Base-by-base conservation (phyloP, 2,888 invertebrate species). In the Pyrochroa serraticornis region DNA sequence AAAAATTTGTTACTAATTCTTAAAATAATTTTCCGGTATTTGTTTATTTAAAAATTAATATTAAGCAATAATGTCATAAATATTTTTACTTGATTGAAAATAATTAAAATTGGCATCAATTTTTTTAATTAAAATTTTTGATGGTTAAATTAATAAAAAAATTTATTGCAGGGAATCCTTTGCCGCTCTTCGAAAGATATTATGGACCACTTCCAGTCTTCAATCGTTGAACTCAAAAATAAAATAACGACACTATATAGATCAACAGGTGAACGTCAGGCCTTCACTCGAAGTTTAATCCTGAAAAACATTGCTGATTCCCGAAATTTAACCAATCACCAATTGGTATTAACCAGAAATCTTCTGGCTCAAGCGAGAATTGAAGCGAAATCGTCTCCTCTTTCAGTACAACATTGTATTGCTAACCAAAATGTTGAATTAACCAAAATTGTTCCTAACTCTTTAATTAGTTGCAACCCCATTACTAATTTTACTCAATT, bases 101-200 rank as follows among this genome's bases (percentile, higher is more conserved):
- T n/a, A n/a, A n/a, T n/a, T n/a, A n/a, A n/a, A n/a, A n/a, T n/a
- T n/a, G n/a, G n/a, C n/a, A n/a, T n/a, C n/a, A n/a, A n/a, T n/a
- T n/a, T n/a, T n/a, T n/a, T n/a, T n/a, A n/a, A n/a, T n/a, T n/a
- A n/a, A n/a, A n/a, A n/a, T n/a, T n/a, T n/a, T n/a, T n/a, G n/a
- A n/a, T n/a, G n/a, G n/a, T n/a, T n/a, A n/a, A n/a, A n/a, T n/a
- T n/a, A n/a, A n/a, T n/a, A n/a, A n/a, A n/a, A n/a, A n/a, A n/a
- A n/a, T n/a, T 10, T 13, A 43, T 55, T 55, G 6, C 33, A 55
- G 55, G 55, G 55, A 7, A 49, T 55, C 37, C 12, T 48, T 1
- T 55, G 55, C 33, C 42, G 36, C 2, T 41, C 44, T 6, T 22
- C 49, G 1, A 32, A 37, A 6, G 38, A 36, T 13, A 43, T 55